Percentiles rank a stretch among this genome's conserved stretches.
These are phyloP conservation scores for Coleophora deauratella DNA, from an alignment of 2,888 invertebrate genomes.

Conservation along the genomic window DNA sequence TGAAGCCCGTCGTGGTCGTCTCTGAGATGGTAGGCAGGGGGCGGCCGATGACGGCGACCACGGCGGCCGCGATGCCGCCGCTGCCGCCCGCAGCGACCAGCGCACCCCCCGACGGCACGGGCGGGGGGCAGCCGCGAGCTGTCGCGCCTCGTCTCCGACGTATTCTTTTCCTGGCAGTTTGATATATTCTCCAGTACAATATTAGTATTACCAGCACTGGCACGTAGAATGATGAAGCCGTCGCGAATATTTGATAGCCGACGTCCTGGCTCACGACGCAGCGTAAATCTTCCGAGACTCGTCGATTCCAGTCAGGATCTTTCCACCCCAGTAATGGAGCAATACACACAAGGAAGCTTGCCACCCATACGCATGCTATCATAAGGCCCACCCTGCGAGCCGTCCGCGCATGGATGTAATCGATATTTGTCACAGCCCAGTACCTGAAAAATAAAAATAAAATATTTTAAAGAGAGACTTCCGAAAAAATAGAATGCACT, in stretches of 20 bases:
- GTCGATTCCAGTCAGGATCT: slow-evolving; percentile 71
- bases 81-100: slow-evolving; percentile 81
- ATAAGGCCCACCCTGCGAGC: slow-evolving; percentile 84
- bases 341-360: slow-evolving; percentile 88
- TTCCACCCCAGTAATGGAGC: slow-evolving; percentile 93
- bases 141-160: slow-evolving; percentile 79
- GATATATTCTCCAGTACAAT: slow-evolving; percentile 92
- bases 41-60: slow-evolving; percentile 80
- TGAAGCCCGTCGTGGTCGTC: slow-evolving; percentile 82
- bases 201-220: slow-evolving; percentile 90
- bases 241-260: slow-evolving; percentile 90
- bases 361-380: slow-evolving; percentile 89
- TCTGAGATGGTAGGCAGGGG: slow-evolving; percentile 83
- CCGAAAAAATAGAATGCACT: too few species aligned
- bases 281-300: slow-evolving; percentile 76
- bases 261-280: slow-evolving; percentile 91
- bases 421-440: slow-evolving; percentile 93
- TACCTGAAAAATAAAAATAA: slow-evolving; percentile 66
- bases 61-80: slow-evolving; percentile 82
- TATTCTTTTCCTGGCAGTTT: slow-evolving; percentile 90
- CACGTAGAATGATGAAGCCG: slow-evolving; percentile 92
- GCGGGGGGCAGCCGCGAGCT: slow-evolving; percentile 63
- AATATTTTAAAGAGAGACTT: background rate
- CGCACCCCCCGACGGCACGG: slow-evolving; percentile 71
- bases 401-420: slow-evolving; percentile 90